phyloP scores from a whole-genome alignment of 2,113 vertebrate species.

The Bufo gargarizans region DNA sequence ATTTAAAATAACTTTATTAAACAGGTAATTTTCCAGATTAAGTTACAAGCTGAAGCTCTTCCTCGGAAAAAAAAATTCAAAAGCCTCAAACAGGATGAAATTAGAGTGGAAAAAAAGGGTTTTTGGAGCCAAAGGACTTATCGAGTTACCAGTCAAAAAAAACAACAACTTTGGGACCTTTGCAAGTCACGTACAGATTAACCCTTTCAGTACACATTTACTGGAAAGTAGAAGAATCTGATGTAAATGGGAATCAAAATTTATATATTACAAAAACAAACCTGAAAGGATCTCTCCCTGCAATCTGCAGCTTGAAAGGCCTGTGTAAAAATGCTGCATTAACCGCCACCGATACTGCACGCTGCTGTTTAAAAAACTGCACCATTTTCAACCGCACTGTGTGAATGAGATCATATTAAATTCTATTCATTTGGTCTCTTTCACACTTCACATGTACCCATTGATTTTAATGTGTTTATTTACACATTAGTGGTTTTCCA shows the following conservation, averaged over 20 bases:
- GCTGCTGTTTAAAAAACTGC: no score
- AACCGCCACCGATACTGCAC: no score
- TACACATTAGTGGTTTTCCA: no score
- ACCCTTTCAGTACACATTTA: neutral
- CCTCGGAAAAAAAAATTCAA: neutral
- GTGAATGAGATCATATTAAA: no score
- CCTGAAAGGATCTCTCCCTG: no score
- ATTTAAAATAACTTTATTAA: constrained; percentile 11
- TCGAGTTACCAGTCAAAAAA: neutral
- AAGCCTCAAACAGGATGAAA: neutral
- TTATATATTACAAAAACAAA: no score
- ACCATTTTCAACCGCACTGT: no score
- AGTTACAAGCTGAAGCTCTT: neutral
- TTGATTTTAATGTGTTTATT: no score
- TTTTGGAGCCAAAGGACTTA: neutral
- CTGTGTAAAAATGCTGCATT: no score
- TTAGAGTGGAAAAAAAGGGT: neutral
- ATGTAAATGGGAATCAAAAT: neutral
- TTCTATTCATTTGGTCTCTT: no score
- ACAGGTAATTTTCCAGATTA: constrained; percentile 19
- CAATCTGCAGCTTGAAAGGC: no score
- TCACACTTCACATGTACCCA: no score
- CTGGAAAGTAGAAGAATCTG: neutral
- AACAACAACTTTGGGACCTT: neutral
- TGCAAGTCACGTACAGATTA: neutral